Conservation (phyloP, 2,888 invertebrate species). For the Drosophila eohydei region DNA sequence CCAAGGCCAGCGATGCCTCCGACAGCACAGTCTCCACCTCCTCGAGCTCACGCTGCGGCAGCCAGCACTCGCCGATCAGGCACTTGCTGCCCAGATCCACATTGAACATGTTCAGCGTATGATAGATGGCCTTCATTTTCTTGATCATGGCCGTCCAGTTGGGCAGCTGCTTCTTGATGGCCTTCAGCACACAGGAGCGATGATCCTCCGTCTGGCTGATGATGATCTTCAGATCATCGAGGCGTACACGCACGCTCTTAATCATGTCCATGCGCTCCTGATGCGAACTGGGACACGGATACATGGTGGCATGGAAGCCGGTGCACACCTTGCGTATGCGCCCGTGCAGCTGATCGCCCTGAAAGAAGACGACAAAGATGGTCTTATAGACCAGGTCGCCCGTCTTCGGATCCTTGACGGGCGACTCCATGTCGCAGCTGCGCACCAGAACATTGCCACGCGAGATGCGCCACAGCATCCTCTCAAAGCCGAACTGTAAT, state of each 20-base stretch:
- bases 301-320: slow-evolving; percentile 93
- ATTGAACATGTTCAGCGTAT: slow-evolving; percentile 95
- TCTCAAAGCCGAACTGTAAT: slow-evolving; percentile 90
- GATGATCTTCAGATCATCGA: slow-evolving; percentile 92
- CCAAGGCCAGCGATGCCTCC: slow-evolving; percentile 92
- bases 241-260: slow-evolving; percentile 91
- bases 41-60: slow-evolving; percentile 89
- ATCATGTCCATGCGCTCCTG: slow-evolving; percentile 92
- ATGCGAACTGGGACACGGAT: slow-evolving; percentile 93
- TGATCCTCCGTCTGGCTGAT: slow-evolving; percentile 93
- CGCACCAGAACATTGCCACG: slow-evolving; percentile 93
- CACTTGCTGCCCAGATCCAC: slow-evolving; percentile 96
- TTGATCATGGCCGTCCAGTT: slow-evolving; percentile 93
- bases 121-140: slow-evolving; percentile 96
- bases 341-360: slow-evolving; percentile 93
- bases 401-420: slow-evolving; percentile 91
- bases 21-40: slow-evolving; percentile 91
- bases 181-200: slow-evolving; percentile 91
- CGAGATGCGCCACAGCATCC: slow-evolving; percentile 94
- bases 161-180: slow-evolving; percentile 92
- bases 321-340: slow-evolving; percentile 94
- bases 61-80: slow-evolving; percentile 95
- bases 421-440: slow-evolving; percentile 90
- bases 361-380: slow-evolving; percentile 92
- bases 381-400: slow-evolving; percentile 90